These are phyloP conservation scores for Gymnoscopelus braueri DNA, from an alignment of 2,797 vertebrate genomes.

Conservation along the genomic window DNA sequence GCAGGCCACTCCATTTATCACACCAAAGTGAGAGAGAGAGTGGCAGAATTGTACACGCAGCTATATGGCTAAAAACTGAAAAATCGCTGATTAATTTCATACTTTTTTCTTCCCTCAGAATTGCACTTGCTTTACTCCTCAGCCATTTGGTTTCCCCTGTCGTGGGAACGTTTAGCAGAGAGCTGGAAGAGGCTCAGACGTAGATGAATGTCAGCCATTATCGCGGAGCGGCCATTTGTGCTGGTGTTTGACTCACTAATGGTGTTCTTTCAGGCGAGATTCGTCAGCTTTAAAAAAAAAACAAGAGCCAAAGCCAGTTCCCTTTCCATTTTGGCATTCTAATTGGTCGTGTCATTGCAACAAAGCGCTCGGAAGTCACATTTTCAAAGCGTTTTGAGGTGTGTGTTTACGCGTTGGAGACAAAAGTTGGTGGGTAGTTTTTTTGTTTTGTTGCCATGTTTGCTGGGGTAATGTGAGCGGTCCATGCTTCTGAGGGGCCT, in stretches of 20 bases:
- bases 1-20: too few species aligned
- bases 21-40: constrained; percentile 73
- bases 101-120: too few species aligned
- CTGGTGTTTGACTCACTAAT: constrained; percentile 76
- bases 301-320: too few species aligned
- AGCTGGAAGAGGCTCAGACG: constrained; percentile 74
- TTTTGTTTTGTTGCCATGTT: constrained; percentile 1
- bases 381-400: neutral
- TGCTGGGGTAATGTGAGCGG: constrained; percentile 9
- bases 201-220: constrained; percentile 80
- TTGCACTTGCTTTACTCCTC: too few species aligned
- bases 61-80: too few species aligned
- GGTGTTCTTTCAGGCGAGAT: constrained; percentile 68
- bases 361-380: neutral
- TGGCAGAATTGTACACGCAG: constrained; percentile 65
- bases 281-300: constrained; percentile 45
- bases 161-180: constrained; percentile 59
- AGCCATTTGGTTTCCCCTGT: neutral
- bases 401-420: neutral
- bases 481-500: constrained; percentile 4
- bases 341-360: constrained; percentile 30
- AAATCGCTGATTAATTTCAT: too few species aligned
- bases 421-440: neutral
- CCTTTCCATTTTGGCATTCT: constrained; percentile 36
- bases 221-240: constrained; percentile 71